Evolutionary conservation across 2,113 vertebrate species (phyloP).

Genomic region (Tragelaphus strepsiceros): DNA sequence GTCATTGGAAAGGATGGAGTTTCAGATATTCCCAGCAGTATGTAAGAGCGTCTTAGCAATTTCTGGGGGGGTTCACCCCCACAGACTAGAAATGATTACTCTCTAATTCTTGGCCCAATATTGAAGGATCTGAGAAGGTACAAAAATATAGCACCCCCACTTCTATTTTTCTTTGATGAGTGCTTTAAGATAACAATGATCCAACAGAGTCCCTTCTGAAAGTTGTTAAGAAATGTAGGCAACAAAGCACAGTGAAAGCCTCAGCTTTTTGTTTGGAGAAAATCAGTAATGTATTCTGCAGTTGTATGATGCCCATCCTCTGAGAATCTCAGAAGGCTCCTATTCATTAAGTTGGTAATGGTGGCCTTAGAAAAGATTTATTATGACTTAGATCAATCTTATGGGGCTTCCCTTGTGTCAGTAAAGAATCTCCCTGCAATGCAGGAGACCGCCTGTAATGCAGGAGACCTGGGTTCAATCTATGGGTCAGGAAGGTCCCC

Average conservation of each 20-base stretch:
- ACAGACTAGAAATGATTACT: neutral
- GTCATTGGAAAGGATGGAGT: neutral
- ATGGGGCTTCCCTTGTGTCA: neutral
- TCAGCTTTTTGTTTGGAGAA: neutral
- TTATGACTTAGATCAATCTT: neutral
- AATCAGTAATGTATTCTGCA: neutral
- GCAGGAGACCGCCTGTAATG: neutral
- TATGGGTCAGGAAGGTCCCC: neutral
- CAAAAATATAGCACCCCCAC: neutral
- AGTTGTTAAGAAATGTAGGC: neutral
- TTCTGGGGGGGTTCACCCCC: neutral
- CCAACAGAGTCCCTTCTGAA: neutral
- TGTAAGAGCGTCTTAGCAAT: conserved; percentile 1
- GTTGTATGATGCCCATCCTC: neutral
- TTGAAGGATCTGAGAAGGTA: conserved; percentile 4
- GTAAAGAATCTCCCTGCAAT: neutral
- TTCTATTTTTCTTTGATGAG: neutral
- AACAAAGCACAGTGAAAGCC: neutral
- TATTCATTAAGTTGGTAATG: neutral
- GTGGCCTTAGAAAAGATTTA: neutral
- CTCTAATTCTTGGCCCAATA: neutral
- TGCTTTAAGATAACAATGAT: neutral
- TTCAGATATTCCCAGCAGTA: neutral
- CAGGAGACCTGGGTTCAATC: neutral
- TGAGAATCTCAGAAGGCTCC: neutral